Evolutionary conservation across 2,113 vertebrate genomes (phyloP).

Genomic region (Tachycineta bicolor): DNA sequence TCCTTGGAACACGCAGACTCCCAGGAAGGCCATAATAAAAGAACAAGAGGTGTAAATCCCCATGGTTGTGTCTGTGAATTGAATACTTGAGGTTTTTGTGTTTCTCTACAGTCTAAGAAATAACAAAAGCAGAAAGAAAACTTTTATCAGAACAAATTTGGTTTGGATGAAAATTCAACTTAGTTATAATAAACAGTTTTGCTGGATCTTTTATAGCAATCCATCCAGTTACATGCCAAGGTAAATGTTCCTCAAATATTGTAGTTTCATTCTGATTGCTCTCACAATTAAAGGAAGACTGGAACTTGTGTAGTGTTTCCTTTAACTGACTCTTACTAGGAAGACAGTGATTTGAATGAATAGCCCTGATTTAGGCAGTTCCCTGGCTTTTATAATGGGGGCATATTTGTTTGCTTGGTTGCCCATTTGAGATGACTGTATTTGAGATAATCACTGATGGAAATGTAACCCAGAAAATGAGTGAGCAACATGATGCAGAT

Average conservation of each 20-base stretch:
- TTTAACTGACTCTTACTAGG: not conserved
- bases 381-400: not conserved
- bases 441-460: conserved; percentile 36
- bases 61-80: not conserved
- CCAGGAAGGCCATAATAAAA: not conserved
- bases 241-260: not conserved
- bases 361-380: not conserved
- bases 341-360: conserved; percentile 6
- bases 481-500: not conserved
- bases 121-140: not conserved
- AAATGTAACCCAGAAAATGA: conserved; percentile 1
- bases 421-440: not conserved
- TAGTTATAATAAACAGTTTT: not conserved
- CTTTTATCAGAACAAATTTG: not conserved
- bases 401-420: conserved; percentile 47
- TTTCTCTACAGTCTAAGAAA: not conserved
- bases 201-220: not conserved
- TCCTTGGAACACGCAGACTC: not conserved
- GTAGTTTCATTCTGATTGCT: not conserved
- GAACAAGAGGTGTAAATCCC: not conserved
- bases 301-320: not conserved
- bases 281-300: not conserved
- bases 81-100: not conserved
- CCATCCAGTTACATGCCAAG: not conserved
- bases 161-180: not conserved